A percentile compares a stretch with the other conserved stretches of the same genome.
phyloP scores from a whole-genome alignment of 2,113 vertebrate genomes.

The Melanostigma gelatinosum region DNA sequence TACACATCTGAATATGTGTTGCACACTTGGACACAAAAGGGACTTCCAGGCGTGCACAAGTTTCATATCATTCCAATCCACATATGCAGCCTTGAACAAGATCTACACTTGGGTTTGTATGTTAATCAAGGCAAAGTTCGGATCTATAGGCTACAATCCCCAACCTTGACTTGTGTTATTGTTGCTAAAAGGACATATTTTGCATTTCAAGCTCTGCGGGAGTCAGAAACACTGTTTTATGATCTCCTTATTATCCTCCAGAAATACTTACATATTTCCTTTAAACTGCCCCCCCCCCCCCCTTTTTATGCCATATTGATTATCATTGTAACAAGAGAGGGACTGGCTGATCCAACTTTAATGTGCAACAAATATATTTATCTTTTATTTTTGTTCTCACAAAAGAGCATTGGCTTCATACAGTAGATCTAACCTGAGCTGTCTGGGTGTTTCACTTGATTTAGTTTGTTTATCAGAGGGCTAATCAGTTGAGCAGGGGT shows the following conservation, averaged over 20 bases:
- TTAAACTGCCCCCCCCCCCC: too few species aligned
- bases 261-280: not conserved
- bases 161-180: constrained; percentile 27
- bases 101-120: constrained; percentile 34
- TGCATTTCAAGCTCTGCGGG: constrained; percentile 19
- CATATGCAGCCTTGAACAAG: constrained; percentile 44
- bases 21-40: not conserved
- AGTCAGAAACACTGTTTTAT: not conserved
- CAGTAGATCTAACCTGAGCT: not conserved
- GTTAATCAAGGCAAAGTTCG: constrained; percentile 43
- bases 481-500: constrained; percentile 33
- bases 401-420: not conserved
- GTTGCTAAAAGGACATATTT: constrained; percentile 10
- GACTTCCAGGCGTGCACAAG: not conserved
- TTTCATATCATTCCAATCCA: not conserved
- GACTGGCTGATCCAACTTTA: too few species aligned
- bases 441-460: constrained; percentile 30
- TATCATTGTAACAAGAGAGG: too few species aligned
- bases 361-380: not conserved
- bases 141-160: not conserved
- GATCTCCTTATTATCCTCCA: not conserved
- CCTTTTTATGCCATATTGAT: not conserved
- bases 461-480: constrained; percentile 35
- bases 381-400: not conserved
- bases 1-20: constrained; percentile 31